phyloP scores from a whole-genome alignment of 2,797 vertebrate genomes.

The Chaetodon trifasciatus region DNA sequence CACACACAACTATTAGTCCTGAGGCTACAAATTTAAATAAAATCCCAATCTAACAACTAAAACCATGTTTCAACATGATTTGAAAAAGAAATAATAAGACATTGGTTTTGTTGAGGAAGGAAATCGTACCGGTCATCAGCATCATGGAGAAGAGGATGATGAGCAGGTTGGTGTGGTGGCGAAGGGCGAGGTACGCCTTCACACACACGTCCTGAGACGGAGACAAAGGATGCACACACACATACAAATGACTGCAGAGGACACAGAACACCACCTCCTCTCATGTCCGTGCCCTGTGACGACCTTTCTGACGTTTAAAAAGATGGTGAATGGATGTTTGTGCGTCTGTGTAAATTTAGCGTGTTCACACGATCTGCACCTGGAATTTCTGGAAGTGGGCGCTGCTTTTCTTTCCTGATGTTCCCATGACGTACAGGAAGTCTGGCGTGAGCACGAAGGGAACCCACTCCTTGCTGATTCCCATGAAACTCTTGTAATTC shows the following conservation, averaged over 20 bases:
- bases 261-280: background rate
- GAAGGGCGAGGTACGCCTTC: slow-evolving; percentile 95
- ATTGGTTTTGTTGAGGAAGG: slow-evolving; percentile 39
- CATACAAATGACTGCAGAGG: background rate
- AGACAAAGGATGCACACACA: background rate
- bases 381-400: slow-evolving; percentile 96
- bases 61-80: background rate
- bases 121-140: slow-evolving; percentile 89
- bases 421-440: slow-evolving; percentile 99
- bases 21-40: background rate
- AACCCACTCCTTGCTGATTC: slow-evolving; percentile 98
- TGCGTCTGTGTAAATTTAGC: background rate
- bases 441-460: slow-evolving; percentile 98
- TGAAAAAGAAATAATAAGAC: background rate
- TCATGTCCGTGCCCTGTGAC: background rate
- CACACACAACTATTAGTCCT: background rate
- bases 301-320: background rate
- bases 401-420: slow-evolving; percentile 95
- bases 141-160: slow-evolving; percentile 99
- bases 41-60: background rate
- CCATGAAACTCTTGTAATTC: slow-evolving; percentile 99
- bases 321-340: background rate
- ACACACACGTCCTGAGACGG: slow-evolving; percentile 91
- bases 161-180: slow-evolving; percentile 97
- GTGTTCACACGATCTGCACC: slow-evolving; percentile 81